Base-by-base conservation (phyloP, 2,797 vertebrate species). In the Rhinichthys osculus region DNA sequence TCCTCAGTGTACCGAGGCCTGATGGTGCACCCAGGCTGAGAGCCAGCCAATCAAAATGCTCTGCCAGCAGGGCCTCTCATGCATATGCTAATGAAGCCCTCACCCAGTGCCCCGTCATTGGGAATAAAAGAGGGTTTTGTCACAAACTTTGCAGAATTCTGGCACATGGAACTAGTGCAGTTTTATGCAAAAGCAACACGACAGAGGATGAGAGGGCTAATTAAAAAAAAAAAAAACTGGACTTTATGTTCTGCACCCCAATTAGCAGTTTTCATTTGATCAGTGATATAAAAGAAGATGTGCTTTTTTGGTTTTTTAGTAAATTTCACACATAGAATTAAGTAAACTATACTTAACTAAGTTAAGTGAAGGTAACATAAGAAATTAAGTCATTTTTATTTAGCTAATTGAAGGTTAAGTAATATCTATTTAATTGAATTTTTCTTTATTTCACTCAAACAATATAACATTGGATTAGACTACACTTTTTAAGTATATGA, bases 51-150 rank as follows among this genome's bases (percentile, higher is more conserved):
- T 90, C 86, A 89, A 76, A 82, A 73, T 9, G 4, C 72, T 67
- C 71, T 78, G 30, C 76, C 88, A 84, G 86, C 83, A 87, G 80
- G 91, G 84, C 74, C 72, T 38, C 88, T 93, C 90, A 94, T 95
- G 90, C 91, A 93, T 94, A 95, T 94, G 94, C 93, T 93, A 95
- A 95, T 93, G 78, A 90, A 84, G 73, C 87, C 89, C 87, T 84
- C 83, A 66, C 70, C 82, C 89, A 83, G 90, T 90, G 87, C 87
- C 88, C 81, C 81, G 85, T 89, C 83, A 88, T 74, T 86, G 82
- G 0, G 35, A 82, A 84, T 72, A 86, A 88, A 91, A 85, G 85
- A 88, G 87, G 77, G 86, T 86, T 89, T 62, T 81, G 88, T 87
- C 40, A 80, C 84, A 82, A 90, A 78, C 57, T 85, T 83, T 83